These are phyloP conservation scores for Dolichallabes microphthalmus DNA, from an alignment of 2,113 vertebrate species.

Conservation along the genomic window DNA sequence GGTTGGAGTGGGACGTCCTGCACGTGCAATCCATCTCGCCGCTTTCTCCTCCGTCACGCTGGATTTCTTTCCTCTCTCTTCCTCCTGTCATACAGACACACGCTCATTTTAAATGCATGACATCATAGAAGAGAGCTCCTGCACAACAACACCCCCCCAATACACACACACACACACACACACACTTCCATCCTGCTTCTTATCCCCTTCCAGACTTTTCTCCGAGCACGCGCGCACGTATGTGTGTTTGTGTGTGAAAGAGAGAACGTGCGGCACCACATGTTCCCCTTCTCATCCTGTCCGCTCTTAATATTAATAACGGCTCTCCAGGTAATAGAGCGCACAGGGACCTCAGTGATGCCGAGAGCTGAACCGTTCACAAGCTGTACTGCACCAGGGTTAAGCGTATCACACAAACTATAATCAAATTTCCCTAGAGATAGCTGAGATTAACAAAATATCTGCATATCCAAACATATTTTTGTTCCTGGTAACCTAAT, in stretches of 20 bases:
- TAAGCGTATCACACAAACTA: constrained; percentile 25
- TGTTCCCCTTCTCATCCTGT: constrained; percentile 16
- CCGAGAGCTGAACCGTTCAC: background rate
- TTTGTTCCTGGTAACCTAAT: background rate
- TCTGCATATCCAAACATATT: background rate
- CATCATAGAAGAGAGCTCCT: constrained; percentile 23
- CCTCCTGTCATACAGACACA: constrained; percentile 15
- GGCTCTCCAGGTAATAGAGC: constrained; percentile 31
- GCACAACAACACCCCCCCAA: background rate
- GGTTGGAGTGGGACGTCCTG: constrained; percentile 32
- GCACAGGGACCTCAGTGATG: background rate
- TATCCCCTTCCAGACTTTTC: background rate
- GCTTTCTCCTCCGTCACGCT: background rate
- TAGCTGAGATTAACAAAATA: background rate
- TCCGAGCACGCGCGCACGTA: too few species aligned
- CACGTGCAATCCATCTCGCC: constrained; percentile 26
- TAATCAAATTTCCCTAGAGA: background rate
- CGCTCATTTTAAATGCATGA: constrained; percentile 14
- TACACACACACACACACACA: too few species aligned
- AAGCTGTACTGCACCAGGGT: background rate
- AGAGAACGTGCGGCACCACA: constrained; percentile 33
- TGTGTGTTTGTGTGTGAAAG: constrained; percentile 28
- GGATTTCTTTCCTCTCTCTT: background rate
- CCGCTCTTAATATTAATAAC: background rate
- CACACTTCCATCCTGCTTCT: background rate